Evolutionary conservation across 2,888 invertebrate genomes (phyloP).

Genomic region (Andrena trimmerana): DNA sequence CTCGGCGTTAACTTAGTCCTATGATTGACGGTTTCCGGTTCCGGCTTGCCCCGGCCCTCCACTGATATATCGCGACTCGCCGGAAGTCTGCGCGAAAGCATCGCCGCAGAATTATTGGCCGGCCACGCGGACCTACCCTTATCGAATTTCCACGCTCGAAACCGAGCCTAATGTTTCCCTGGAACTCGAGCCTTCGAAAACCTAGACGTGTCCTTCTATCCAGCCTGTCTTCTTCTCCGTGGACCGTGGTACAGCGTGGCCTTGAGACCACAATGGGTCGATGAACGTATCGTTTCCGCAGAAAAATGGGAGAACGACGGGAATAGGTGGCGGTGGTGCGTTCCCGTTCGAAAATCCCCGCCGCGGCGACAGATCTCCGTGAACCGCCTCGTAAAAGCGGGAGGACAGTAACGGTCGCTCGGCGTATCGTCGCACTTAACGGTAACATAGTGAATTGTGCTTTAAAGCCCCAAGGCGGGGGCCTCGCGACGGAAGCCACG

Average conservation of each 20-base stretch:
- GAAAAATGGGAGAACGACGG: not conserved
- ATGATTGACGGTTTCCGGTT: conserved; percentile 81
- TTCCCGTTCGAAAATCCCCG: conserved; percentile 2
- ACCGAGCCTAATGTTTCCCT: conserved; percentile 72
- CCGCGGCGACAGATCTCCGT: not conserved
- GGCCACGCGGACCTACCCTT: conserved; percentile 62
- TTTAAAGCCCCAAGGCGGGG: conserved; percentile 28
- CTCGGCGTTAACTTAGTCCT: conserved; percentile 77
- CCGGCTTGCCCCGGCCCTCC: conserved; percentile 72
- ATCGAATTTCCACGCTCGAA: conserved; percentile 71
- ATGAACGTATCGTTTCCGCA: not conserved
- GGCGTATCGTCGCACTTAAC: conserved; percentile 36
- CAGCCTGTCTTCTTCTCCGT: conserved; percentile 5
- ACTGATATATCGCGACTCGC: conserved; percentile 79
- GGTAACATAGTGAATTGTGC: conserved; percentile 42
- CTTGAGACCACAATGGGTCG: no score
- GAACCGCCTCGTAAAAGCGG: conserved; percentile 10
- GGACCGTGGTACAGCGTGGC: no score
- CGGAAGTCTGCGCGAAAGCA: conserved; percentile 76
- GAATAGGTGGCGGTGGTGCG: not conserved
- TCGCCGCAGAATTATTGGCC: conserved; percentile 77
- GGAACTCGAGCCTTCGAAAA: conserved; percentile 39
- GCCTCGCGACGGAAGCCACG: conserved; percentile 49
- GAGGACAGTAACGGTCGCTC: conserved; percentile 10
- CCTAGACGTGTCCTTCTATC: not conserved